Base-by-base conservation (phyloP, 2,113 vertebrate genomes). In the Motacilla tschutschensis region DNA sequence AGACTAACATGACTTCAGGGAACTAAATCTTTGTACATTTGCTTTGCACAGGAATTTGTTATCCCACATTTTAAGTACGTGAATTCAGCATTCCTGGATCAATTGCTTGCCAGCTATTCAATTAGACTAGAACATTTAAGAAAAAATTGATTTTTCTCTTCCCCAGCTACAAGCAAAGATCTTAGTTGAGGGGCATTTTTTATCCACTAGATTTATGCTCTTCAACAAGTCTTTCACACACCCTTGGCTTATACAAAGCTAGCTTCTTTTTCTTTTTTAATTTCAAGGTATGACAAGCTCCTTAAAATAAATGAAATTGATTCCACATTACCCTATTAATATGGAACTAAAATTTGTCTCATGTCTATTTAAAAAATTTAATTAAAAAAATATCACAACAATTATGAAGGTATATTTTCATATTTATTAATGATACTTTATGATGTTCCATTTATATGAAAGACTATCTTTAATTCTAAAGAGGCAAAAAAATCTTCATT, bases 51-150 rank as follows among this genome's bases (percentile, higher is more conserved):
- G 50, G 55, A 85, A 86, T 79, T 90, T 85, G 19, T 79, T 75
- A 65, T 78, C 28, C 47, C 31, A 75, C 24, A 58, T 62, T 74
- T 81, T 76, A 93, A 81, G 47, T 26, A 79, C 15, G 21, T 73
- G 43, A 83, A 84, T 40, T 66, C 4, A 6, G 35, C 59, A 79
- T 65, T 86, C 40, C 48, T 47, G 36, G 35, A 83, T 88, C 78
- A 64, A 43, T 29, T 89, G 46, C 75, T 91, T 91, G 88, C 78
- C 80, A 94, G 59, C 43, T 81, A 76, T 81, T 88, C 63, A 85
- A 69, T 81, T 88, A 91, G 74, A 81, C 28, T 69, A 62, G 74
- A 69, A 75, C 54, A 62, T 64, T 89, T 72, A 74, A 48, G 43
- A 74, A 76, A 21, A 59, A 91, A 87, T 82, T 65, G 58, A 64